A percentile compares a stretch with the other conserved stretches of the same genome.
Evolutionary conservation across 2,888 invertebrate genomes (phyloP).

Genomic region (Eugnorisma glareosa): DNA sequence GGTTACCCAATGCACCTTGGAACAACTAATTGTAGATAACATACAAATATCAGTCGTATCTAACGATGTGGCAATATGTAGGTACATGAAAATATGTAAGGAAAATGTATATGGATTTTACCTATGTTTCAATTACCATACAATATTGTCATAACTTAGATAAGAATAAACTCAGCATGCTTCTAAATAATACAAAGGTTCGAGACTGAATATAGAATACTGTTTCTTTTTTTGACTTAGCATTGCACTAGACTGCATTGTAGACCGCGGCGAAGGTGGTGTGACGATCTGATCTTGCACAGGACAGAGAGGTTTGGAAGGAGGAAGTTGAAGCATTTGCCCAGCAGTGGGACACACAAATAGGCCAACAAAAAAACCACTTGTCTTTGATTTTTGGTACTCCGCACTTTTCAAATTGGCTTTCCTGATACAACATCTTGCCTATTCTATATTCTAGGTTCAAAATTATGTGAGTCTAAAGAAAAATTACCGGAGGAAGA

Average conservation of each 20-base stretch:
- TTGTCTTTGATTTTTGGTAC: too few relatives aligned
- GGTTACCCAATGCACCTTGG: slow-evolving; percentile 56
- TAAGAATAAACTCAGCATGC: not conserved
- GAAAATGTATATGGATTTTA: slow-evolving; percentile 20
- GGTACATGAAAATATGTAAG: slow-evolving; percentile 22
- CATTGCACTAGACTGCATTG: too few relatives aligned
- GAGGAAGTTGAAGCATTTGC: not conserved
- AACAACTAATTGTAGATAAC: slow-evolving; percentile 58
- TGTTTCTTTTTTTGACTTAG: not conserved
- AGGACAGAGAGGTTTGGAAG: not conserved
- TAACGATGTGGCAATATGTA: slow-evolving; percentile 44
- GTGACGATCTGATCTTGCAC: not conserved
- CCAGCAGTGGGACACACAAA: not conserved
- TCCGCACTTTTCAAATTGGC: not conserved
- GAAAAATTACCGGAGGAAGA: not conserved
- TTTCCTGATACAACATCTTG: not conserved
- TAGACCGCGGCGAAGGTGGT: not conserved
- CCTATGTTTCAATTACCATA: not conserved
- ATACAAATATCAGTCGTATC: slow-evolving; percentile 51
- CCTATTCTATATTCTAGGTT: not conserved
- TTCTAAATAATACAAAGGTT: not conserved
- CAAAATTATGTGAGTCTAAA: not conserved
- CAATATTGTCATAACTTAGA: not conserved
- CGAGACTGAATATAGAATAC: too few relatives aligned
- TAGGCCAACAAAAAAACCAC: too few relatives aligned